Percentiles rank a stretch among this genome's conserved stretches.
phyloP scores from a whole-genome alignment of 2,113 vertebrate species.

The Typhlomys cinereus region DNA sequence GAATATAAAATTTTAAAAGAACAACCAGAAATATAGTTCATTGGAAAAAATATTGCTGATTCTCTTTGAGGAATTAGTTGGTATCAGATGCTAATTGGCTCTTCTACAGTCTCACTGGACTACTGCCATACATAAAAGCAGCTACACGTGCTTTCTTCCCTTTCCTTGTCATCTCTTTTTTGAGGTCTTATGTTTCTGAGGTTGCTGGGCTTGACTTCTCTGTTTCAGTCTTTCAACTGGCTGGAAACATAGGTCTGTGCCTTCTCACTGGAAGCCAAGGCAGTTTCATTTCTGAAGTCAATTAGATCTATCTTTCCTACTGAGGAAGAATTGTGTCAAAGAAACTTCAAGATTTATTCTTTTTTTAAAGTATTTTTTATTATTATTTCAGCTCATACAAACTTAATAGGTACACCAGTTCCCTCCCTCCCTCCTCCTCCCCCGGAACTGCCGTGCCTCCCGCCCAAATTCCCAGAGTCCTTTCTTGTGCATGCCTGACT shows the following conservation, averaged over 20 bases:
- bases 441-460: too few relatives aligned
- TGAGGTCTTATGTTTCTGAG: background rate
- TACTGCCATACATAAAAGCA: background rate
- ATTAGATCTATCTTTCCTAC: background rate
- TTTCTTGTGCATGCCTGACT: too few relatives aligned
- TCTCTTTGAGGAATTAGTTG: conserved; percentile 15
- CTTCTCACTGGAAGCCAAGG: background rate
- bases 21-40: too few relatives aligned
- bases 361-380: background rate
- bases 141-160: background rate
- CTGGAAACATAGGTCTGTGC: background rate
- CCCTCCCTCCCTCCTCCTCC: too few relatives aligned
- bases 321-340: conserved; percentile 19
- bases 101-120: background rate
- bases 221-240: background rate
- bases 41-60: conserved; percentile 11
- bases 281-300: background rate
- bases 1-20: too few relatives aligned
- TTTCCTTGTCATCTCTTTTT: background rate
- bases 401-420: too few relatives aligned
- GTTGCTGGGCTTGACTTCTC: background rate
- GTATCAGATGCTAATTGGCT: background rate
- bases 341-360: conserved; percentile 20
- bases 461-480: too few relatives aligned
- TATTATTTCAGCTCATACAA: too few relatives aligned